These are phyloP conservation scores for Sitta europaea DNA, from an alignment of 2,113 vertebrate genomes.

Conservation along the genomic window DNA sequence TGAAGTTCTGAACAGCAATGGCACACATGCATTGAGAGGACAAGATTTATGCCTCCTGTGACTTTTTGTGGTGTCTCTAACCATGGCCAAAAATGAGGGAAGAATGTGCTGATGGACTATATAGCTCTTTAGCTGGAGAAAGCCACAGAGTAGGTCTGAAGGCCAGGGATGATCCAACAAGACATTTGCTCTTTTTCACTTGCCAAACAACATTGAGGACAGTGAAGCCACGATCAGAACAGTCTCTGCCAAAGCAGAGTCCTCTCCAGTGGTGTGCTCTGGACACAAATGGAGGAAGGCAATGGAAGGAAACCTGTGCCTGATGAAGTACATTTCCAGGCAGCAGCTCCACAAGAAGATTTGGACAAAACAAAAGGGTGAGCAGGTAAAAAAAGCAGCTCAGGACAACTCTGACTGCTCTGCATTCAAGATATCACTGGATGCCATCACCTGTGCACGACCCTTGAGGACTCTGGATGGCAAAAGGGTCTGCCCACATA, in stretches of 20 bases:
- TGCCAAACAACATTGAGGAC: background rate
- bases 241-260: background rate
- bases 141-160: background rate
- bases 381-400: background rate
- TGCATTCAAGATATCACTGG: background rate
- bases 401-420: background rate
- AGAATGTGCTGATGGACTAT: background rate
- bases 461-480: background rate
- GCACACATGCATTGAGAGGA: background rate
- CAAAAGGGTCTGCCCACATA: background rate
- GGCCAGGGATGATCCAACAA: background rate
- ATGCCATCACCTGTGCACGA: conserved; percentile 4
- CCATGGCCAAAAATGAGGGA: background rate
- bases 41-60: background rate
- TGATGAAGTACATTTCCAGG: background rate
- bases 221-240: background rate
- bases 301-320: background rate
- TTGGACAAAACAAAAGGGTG: background rate
- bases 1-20: background rate
- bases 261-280: background rate
- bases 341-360: background rate
- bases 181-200: background rate
- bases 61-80: background rate
- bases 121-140: background rate
- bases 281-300: background rate